These are phyloP conservation scores for Dryas iulia DNA, from an alignment of 1,140 invertebrate species.

Conservation along the genomic window DNA sequence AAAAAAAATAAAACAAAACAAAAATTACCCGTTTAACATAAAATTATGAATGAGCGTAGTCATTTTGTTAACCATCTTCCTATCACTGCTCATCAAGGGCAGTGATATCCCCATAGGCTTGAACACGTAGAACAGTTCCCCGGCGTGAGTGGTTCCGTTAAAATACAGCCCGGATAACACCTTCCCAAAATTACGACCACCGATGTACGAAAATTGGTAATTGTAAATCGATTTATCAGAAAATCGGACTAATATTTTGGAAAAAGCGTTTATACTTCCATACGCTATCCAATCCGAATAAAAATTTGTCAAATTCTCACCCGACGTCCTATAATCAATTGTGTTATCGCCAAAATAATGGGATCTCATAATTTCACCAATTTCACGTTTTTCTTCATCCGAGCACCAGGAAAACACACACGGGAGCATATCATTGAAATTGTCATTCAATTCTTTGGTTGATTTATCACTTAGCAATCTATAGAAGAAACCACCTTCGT, in stretches of 20 bases:
- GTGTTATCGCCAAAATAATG: conserved; percentile 54
- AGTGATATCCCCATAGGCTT: conserved; percentile 58
- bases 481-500: conserved; percentile 61
- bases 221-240: conserved; percentile 56
- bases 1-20: background rate
- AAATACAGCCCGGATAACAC: conserved; percentile 24
- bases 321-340: conserved; percentile 35
- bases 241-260: conserved; percentile 43
- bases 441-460: conserved; percentile 47
- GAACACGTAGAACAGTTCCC: conserved; percentile 68
- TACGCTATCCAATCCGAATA: conserved; percentile 65
- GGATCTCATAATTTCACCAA: conserved; percentile 37
- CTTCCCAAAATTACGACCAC: conserved; percentile 57
- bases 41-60: conserved; percentile 63
- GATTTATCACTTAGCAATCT: conserved; percentile 44
- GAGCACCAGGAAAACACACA: conserved; percentile 59
- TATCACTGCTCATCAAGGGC: conserved; percentile 40
- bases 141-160: conserved; percentile 54
- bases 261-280: conserved; percentile 49
- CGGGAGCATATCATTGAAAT: conserved; percentile 54
- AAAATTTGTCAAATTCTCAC: conserved; percentile 41
- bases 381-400: conserved; percentile 36
- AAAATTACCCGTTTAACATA: conserved; percentile 60
- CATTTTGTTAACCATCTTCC: conserved; percentile 46
- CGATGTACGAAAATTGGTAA: conserved; percentile 61